Conservation (phyloP, 2,113 vertebrate genomes). For the Oplegnathus fasciatus region DNA sequence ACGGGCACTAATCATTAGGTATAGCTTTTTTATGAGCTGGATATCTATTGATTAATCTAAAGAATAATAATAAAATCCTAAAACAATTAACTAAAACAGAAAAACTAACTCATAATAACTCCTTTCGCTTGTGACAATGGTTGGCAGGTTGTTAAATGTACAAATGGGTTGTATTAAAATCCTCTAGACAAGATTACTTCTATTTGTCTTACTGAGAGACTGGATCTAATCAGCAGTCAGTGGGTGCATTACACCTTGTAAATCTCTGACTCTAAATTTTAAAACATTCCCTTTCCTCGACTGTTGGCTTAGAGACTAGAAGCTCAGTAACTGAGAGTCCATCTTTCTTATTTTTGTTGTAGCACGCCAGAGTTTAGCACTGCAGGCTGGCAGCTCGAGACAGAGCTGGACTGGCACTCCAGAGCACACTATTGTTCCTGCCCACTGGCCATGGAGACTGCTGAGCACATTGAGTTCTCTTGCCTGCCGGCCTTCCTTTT, state of each 20-base stretch:
- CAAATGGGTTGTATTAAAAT: neutral
- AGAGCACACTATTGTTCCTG: conserved; percentile 65
- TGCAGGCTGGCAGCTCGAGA: conserved; percentile 40
- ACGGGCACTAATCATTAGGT: neutral
- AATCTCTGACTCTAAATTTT: neutral
- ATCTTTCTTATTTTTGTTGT: conserved; percentile 8
- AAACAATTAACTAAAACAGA: neutral
- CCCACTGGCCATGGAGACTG: conserved; percentile 46
- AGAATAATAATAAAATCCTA: neutral
- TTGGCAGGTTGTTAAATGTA: neutral
- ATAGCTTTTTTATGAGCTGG: neutral
- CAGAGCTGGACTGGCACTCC: conserved; percentile 43
- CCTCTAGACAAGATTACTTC: neutral
- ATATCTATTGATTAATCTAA: neutral
- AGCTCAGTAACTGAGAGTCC: conserved; percentile 18
- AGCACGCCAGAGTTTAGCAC: conserved; percentile 8
- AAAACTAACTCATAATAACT: no score
- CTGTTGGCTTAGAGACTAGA: neutral
- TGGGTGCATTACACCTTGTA: neutral
- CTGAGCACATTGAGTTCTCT: conserved; percentile 27
- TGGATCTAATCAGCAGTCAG: neutral
- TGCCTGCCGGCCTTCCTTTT: conserved; percentile 15
- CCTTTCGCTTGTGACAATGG: neutral
- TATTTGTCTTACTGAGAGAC: neutral
- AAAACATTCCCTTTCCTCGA: neutral